Evolutionary conservation across 2,888 invertebrate species (phyloP).

Genomic region (Helicoverpa assulta): DNA sequence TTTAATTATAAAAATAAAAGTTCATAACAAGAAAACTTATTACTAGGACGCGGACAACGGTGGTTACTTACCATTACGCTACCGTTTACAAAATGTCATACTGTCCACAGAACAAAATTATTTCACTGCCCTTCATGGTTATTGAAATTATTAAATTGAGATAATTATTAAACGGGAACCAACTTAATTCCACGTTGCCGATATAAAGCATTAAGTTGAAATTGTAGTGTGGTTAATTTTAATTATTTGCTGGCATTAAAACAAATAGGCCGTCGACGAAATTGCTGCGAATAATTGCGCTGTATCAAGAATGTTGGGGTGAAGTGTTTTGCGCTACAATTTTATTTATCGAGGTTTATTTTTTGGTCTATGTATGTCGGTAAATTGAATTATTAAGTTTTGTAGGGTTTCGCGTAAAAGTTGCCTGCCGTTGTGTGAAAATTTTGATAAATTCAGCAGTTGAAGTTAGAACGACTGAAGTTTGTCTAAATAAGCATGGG

Average conservation of each 20-base stretch:
- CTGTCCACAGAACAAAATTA: slow-evolving; percentile 28
- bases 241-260: slow-evolving; percentile 63
- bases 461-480: too few species aligned
- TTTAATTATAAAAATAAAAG: slow-evolving; percentile 18
- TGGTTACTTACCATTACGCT: slow-evolving; percentile 28
- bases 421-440: too few species aligned
- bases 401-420: too few species aligned
- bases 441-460: too few species aligned
- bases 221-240: slow-evolving; percentile 56
- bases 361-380: slow-evolving; percentile 9
- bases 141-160: slow-evolving; percentile 46
- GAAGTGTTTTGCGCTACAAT: slow-evolving; percentile 43
- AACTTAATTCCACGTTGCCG: slow-evolving; percentile 34
- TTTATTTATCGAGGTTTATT: slow-evolving; percentile 38
- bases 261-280: slow-evolving; percentile 56
- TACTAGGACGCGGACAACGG: background rate
- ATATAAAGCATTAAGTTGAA: slow-evolving; percentile 52
- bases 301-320: slow-evolving; percentile 50
- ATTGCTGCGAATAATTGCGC: slow-evolving; percentile 60
- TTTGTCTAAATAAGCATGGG: too few species aligned
- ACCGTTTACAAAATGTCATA: slow-evolving; percentile 44
- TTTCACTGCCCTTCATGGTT: slow-evolving; percentile 24
- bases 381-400: slow-evolving; percentile 48
- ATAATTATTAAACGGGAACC: slow-evolving; percentile 37
- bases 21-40: slow-evolving; percentile 15